Evolutionary conservation across 2,113 vertebrate genomes (phyloP), one percentile per base, ranked within the genome.

Genomic region (Sapajus apella): DNA sequence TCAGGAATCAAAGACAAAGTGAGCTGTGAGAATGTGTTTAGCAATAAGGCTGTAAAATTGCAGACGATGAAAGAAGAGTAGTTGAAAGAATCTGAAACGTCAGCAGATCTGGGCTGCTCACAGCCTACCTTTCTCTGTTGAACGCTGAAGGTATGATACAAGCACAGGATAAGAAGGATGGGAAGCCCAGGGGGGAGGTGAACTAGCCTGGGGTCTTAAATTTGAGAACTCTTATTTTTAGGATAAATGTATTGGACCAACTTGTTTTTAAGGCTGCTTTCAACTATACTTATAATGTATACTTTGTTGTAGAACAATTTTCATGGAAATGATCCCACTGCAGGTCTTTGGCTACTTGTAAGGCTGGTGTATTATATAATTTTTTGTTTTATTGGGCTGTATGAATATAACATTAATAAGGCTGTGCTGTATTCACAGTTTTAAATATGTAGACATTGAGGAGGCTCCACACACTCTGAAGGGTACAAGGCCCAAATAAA

Each of bases 181-280:
- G 4, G 17, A 79, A 21, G 61, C 55, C 1, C 13, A 85, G 40
- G 35, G 10, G 11, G 88, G 8, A 37, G 40, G 37, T 17, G 8
- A 72, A 32, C 18, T 43, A 17, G 6, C 20, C 10, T 27, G 8
- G 4, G 1, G 27, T 70, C 45, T 21, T 64, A 52, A 23, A 70
- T 75, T 91, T 94, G 45, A 96, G 66, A 94, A 50, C 79, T 91
- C 35, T 89, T 87, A 32, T 70, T 91, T 91, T 87, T 43, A 88
- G 20, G 7, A 32, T 68, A 43, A 94, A 30, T 55, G 2, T 16
- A 40, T 83, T 89, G 21, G n/a, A n/a, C 8, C 10, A 88, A 91
- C 32, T 92, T 18, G n/a, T 37, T 45, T 93, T 68, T 50, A 40
- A 91, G 43, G 27, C 94, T 72, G 21, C 21, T 61, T 91, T 97